These are phyloP conservation scores for Tautogolabrus adspersus DNA, from an alignment of 2,113 vertebrate genomes.

Conservation along the genomic window DNA sequence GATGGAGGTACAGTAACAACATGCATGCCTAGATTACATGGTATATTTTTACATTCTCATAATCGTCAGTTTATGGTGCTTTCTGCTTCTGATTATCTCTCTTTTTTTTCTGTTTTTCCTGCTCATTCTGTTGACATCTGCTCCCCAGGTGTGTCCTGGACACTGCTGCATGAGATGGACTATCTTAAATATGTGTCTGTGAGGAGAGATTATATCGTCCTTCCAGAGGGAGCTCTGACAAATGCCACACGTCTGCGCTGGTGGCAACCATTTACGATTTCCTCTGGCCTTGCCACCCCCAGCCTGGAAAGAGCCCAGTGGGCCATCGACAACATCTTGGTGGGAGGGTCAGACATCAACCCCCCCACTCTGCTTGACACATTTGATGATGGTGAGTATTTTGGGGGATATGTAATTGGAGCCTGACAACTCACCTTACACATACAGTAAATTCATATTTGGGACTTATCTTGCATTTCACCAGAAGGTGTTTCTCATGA, in stretches of 20 bases:
- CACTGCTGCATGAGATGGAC: constrained; percentile 97
- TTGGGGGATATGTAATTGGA: neutral
- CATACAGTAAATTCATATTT: neutral
- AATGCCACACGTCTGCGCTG: constrained; percentile 96
- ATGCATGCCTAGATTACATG: neutral
- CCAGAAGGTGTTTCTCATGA: constrained; percentile 95
- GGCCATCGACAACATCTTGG: constrained; percentile 97
- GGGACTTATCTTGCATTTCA: constrained; percentile 24
- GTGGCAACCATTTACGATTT: constrained; percentile 96
- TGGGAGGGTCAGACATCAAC: constrained; percentile 98
- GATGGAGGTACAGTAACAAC: constrained; percentile 88
- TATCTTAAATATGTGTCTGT: constrained; percentile 96
- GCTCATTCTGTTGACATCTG: neutral
- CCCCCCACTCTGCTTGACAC: constrained; percentile 94
- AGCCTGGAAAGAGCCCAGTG: constrained; percentile 94
- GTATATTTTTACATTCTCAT: neutral
- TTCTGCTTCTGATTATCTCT: neutral
- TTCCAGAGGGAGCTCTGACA: constrained; percentile 91
- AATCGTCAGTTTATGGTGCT: neutral
- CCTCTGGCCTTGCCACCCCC: constrained; percentile 87
- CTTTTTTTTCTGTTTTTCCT: neutral
- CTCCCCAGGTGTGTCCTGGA: constrained; percentile 93
- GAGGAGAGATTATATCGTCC: constrained; percentile 94
- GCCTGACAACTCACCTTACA: neutral
- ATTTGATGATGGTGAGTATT: constrained; percentile 92